Conservation (phyloP, 2,113 vertebrate genomes). For the Heterotilapia buettikoferi region DNA sequence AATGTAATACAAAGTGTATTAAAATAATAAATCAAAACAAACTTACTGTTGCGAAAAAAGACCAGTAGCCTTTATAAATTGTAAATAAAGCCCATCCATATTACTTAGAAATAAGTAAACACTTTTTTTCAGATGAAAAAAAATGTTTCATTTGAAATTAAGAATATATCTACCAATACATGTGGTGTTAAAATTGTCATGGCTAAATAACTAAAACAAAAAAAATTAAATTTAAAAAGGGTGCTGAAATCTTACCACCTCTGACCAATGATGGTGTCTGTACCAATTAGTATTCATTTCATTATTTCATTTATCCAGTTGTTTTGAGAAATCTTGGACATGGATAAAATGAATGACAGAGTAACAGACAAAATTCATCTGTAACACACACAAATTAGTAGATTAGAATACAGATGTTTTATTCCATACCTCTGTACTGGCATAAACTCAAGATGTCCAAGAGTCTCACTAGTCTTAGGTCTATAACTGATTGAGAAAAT, state of each 20-base stretch:
- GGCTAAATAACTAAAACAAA: neutral
- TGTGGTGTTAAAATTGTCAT: neutral
- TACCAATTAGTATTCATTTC: neutral
- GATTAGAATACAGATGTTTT: neutral
- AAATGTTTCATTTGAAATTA: neutral
- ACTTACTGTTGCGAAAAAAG: neutral
- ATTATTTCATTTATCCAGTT: neutral
- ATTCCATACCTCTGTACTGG: neutral
- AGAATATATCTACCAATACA: neutral
- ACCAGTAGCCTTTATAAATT: neutral
- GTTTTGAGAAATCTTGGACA: neutral
- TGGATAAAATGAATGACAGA: neutral
- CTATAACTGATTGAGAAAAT: neutral
- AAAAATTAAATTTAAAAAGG: too few relatives aligned
- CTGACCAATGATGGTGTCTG: neutral
- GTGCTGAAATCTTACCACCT: neutral
- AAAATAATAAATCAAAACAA: neutral
- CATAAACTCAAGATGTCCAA: neutral
- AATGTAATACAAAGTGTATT: neutral
- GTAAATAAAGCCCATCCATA: neutral
- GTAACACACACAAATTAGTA: neutral
- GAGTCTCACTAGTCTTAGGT: neutral
- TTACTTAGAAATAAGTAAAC: neutral
- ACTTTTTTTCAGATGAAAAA: neutral
- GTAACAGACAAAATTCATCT: neutral